Evolutionary conservation across 2,113 vertebrate species (phyloP).

Genomic region (Myrmecobius fasciatus): DNA sequence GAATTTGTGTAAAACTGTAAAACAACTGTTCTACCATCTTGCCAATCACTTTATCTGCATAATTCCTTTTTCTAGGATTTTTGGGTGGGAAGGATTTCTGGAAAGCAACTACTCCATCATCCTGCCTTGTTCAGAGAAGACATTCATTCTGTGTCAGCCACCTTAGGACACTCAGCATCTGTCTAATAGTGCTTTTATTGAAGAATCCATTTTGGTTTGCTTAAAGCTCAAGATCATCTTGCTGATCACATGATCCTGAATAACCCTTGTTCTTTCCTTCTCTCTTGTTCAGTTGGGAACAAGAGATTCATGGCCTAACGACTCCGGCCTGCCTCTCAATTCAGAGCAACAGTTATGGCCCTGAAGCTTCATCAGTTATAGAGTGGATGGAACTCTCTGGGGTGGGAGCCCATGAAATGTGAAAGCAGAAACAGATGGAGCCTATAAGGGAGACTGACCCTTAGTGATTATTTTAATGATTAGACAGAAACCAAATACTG

Average conservation of each 20-base stretch:
- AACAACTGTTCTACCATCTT: background rate
- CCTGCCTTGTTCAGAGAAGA: background rate
- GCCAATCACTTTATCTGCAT: background rate
- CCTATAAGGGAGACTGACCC: constrained; percentile 58
- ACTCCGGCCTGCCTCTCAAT: constrained; percentile 29
- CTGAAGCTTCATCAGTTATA: constrained; percentile 33
- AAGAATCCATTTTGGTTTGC: background rate
- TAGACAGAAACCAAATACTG: constrained; percentile 59
- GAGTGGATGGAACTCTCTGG: constrained; percentile 59
- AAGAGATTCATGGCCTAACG: constrained; percentile 29
- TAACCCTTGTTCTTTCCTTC: background rate
- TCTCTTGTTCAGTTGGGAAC: background rate
- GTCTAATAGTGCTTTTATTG: background rate
- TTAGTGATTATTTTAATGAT: constrained; percentile 68
- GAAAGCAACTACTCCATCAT: background rate
- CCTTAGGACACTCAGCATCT: background rate
- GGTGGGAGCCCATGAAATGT: constrained; percentile 63
- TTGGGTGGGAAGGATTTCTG: background rate
- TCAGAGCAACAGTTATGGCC: constrained; percentile 45
- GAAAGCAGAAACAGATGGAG: constrained; percentile 67
- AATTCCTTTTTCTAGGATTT: background rate
- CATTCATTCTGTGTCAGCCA: background rate
- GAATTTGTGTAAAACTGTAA: background rate
- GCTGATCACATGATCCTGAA: background rate
- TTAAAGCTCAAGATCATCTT: background rate